Evolutionary conservation across 1,140 invertebrate genomes (phyloP).

Genomic region (Drosophila truncata): DNA sequence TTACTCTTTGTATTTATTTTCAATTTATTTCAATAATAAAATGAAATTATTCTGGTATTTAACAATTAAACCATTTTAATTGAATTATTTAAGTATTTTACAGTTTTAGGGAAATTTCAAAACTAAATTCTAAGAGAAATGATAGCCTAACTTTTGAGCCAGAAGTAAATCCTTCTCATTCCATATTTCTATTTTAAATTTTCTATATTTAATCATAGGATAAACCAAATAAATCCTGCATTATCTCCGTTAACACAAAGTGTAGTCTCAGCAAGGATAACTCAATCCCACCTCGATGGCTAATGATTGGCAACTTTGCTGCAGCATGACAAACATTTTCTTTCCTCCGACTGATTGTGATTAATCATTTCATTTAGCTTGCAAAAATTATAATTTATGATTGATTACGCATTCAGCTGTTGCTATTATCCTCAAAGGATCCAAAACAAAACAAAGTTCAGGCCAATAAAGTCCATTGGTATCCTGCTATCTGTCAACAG

Average conservation of each 20-base stretch:
- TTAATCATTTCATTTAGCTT: constrained; percentile 41
- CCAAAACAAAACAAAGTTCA: constrained; percentile 27
- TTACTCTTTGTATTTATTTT: not conserved
- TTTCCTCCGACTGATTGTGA: constrained; percentile 5
- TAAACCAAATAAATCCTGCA: no score
- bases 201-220: not conserved
- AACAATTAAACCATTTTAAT: not conserved
- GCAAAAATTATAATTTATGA: constrained; percentile 30
- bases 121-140: not conserved
- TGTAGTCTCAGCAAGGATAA: not conserved
- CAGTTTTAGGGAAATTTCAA: no score
- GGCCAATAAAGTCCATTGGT: constrained; percentile 41
- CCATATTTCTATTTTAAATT: not conserved
- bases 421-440: constrained; percentile 7
- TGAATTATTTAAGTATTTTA: not conserved
- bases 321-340: constrained; percentile 16
- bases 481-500: constrained; percentile 26
- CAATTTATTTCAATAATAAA: not conserved
- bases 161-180: not conserved
- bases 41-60: not conserved
- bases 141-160: not conserved
- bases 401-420: constrained; percentile 42
- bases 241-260: not conserved
- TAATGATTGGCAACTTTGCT: constrained; percentile 19
- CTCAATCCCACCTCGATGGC: constrained; percentile 16